These are phyloP conservation scores for Proteles cristata DNA, from an alignment of 2,113 vertebrate species.

Conservation along the genomic window DNA sequence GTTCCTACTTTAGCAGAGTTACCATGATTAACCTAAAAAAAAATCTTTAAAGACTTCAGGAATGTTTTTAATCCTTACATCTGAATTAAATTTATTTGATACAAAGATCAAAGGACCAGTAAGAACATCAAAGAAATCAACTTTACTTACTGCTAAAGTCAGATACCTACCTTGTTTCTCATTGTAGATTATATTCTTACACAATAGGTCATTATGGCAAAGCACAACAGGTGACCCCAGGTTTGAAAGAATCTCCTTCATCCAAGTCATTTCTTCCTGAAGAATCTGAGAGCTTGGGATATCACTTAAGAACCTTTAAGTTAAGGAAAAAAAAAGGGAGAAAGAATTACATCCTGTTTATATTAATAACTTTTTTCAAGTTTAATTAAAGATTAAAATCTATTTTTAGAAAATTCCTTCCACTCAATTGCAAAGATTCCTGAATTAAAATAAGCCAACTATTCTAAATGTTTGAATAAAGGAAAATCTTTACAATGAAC, in stretches of 20 bases:
- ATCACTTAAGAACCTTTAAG: conserved; percentile 91
- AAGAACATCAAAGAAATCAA: conserved; percentile 59
- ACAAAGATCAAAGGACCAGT: conserved; percentile 60
- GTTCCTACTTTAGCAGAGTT: conserved; percentile 54
- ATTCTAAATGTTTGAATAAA: conserved; percentile 40
- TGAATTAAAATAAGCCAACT: conserved; percentile 41
- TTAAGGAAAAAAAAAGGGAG: conserved; percentile 45
- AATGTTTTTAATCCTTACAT: conserved; percentile 33
- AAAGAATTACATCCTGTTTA: conserved; percentile 52
- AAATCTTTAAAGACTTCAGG: conserved; percentile 37
- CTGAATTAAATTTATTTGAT: conserved; percentile 59
- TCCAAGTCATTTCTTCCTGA: conserved; percentile 95
- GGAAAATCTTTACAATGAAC: background rate
- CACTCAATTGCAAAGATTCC: background rate
- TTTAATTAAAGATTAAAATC: conserved; percentile 40
- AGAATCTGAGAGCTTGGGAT: conserved; percentile 91
- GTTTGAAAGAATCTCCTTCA: conserved; percentile 94
- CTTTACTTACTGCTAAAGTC: conserved; percentile 78
- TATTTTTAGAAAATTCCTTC: background rate
- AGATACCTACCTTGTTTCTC: conserved; percentile 93
- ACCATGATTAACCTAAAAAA: conserved; percentile 49
- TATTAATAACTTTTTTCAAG: conserved; percentile 5
- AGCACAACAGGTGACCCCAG: conserved; percentile 97
- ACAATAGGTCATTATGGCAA: conserved; percentile 98
- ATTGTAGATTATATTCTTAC: conserved; percentile 99